These are phyloP conservation scores for Bombus breviceps DNA, from an alignment of 1,140 invertebrate species.

Conservation along the genomic window DNA sequence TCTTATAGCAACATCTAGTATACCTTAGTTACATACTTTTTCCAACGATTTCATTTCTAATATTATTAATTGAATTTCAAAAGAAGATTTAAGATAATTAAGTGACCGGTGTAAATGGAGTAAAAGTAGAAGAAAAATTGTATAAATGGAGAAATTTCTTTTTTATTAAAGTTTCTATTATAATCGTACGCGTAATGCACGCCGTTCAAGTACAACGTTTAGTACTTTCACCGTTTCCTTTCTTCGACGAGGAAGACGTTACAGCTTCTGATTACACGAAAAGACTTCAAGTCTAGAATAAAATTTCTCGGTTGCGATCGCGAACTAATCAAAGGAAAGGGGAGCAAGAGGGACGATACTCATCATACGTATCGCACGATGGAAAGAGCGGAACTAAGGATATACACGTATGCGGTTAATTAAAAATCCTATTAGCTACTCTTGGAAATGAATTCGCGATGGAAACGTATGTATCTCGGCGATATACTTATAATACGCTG, in stretches of 20 bases:
- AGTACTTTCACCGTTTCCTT: constrained; percentile 48
- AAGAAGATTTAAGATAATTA: neutral
- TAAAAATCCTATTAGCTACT: constrained; percentile 43
- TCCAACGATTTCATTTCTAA: neutral
- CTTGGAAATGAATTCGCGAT: neutral
- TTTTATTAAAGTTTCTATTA: neutral
- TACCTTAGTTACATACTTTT: neutral
- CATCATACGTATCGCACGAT: neutral
- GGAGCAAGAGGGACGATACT: neutral
- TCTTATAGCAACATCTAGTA: no score
- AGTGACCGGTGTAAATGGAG: no score
- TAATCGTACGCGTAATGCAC: neutral
- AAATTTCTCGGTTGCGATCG: constrained; percentile 19
- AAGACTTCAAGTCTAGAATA: constrained; percentile 18
- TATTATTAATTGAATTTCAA: neutral
- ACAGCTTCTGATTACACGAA: constrained; percentile 22
- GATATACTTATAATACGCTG: neutral
- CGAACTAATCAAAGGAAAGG: neutral
- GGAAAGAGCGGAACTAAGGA: constrained; percentile 37
- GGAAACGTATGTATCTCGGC: neutral
- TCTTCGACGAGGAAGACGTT: constrained; percentile 5
- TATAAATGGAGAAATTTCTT: neutral
- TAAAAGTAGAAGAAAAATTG: no score
- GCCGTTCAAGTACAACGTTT: neutral
- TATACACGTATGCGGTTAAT: constrained; percentile 15